Evolutionary conservation across 2,888 invertebrate genomes (phyloP).

Genomic region (Temnothorax unifasciatus): DNA sequence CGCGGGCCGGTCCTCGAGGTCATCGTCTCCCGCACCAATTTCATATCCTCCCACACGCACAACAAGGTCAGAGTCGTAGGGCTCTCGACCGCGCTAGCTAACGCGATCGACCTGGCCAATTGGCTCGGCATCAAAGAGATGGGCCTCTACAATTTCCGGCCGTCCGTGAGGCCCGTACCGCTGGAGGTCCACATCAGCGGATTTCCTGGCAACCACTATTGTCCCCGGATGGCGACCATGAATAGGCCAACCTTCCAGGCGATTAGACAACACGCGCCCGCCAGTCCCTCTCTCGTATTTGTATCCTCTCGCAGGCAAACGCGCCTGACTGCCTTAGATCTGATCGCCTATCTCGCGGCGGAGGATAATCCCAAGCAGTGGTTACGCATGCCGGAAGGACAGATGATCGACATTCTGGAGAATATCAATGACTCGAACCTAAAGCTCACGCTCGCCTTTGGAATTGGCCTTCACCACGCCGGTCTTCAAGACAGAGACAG

Average conservation of each 20-base stretch:
- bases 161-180: slow-evolving; percentile 99
- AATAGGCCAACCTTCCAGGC: slow-evolving; percentile 99
- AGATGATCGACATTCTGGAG: slow-evolving; percentile 93
- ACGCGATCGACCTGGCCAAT: slow-evolving; percentile 98
- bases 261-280: slow-evolving; percentile 96
- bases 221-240: slow-evolving; percentile 99
- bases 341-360: slow-evolving; percentile 95
- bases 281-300: slow-evolving; percentile 96
- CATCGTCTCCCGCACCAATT: slow-evolving; percentile 98
- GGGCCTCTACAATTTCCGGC: slow-evolving; percentile 99
- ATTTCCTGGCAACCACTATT: slow-evolving; percentile 99
- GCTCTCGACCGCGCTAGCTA: slow-evolving; percentile 98
- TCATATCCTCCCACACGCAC: slow-evolving; percentile 96
- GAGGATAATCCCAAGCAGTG: slow-evolving; percentile 98
- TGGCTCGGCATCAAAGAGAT: slow-evolving; percentile 96
- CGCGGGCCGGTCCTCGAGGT: slow-evolving; percentile 97
- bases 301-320: slow-evolving; percentile 99
- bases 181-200: slow-evolving; percentile 97
- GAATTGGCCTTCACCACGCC: slow-evolving; percentile 99
- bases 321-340: slow-evolving; percentile 97
- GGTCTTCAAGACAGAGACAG: slow-evolving; percentile 97
- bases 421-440: slow-evolving; percentile 94
- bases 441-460: slow-evolving; percentile 97
- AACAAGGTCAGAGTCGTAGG: slow-evolving; percentile 95
- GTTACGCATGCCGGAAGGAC: slow-evolving; percentile 94